These are phyloP conservation scores for Hylaea fasciaria DNA, from an alignment of 2,888 invertebrate genomes.

Conservation along the genomic window DNA sequence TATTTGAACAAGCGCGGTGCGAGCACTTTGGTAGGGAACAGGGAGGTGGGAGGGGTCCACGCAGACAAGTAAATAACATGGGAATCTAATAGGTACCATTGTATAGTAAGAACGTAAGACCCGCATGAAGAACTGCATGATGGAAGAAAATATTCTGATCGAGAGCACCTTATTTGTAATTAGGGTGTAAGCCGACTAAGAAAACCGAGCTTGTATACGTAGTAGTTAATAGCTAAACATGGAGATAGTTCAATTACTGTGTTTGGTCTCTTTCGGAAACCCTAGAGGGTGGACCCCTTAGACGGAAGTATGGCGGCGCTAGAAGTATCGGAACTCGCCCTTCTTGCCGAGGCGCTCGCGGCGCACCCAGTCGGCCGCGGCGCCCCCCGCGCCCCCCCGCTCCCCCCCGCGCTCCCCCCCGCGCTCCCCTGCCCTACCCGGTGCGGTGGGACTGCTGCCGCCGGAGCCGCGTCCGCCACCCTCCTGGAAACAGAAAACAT, in stretches of 20 bases:
- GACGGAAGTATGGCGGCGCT: slow-evolving; percentile 56
- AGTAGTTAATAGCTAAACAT: no score
- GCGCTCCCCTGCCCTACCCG: slow-evolving; percentile 56
- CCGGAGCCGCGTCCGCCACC: slow-evolving; percentile 71
- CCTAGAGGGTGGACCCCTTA: slow-evolving; percentile 4
- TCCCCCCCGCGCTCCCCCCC: slow-evolving; percentile 68
- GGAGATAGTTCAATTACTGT: not conserved
- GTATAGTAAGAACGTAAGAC: no score
- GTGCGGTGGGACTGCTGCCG: slow-evolving; percentile 67
- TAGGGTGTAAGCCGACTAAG: no score
- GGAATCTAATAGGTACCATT: not conserved
- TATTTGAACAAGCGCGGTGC: slow-evolving; percentile 31
- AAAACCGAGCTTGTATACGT: no score
- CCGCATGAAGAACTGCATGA: no score
- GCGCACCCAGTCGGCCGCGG: slow-evolving; percentile 92
- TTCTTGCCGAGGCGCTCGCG: slow-evolving; percentile 96
- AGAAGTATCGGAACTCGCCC: slow-evolving; percentile 97
- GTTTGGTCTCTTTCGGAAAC: not conserved
- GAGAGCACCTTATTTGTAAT: no score
- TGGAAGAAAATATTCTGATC: no score
- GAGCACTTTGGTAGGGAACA: slow-evolving; percentile 49
- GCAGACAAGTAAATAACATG: not conserved
- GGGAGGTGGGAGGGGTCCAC: slow-evolving; percentile 16
- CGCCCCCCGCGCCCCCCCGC: slow-evolving; percentile 69
- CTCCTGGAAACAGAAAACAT: slow-evolving; percentile 62